Evolutionary conservation across 2,113 vertebrate species (phyloP), one percentile per base, ranked within the genome.

Genomic region (Tiliqua scincoides): DNA sequence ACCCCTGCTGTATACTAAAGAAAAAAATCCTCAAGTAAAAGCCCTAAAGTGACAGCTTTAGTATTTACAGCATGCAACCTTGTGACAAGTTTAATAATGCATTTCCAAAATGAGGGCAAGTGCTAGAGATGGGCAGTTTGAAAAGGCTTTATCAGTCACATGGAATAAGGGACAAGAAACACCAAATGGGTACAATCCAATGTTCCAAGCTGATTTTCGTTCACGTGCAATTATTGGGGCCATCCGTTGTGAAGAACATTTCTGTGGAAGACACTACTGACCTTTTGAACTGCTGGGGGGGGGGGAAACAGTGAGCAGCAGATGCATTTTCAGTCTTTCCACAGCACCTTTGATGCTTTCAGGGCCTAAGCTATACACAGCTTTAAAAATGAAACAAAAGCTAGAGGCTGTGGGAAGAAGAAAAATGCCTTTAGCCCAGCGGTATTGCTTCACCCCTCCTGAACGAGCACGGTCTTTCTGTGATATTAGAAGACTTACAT

Each of bases 61-160:
- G 43, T 48, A 48, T 48, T 48, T 48, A 4, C 43, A 48, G 8
- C 43, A 48, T 48, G 43, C 43, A 48, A 48, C 10, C 70, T 0
- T 25, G 3, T 0, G 12, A 57, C 0, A 21, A 77, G 2, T 88
- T 32, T 17, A 83, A 40, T 52, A 10, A 48, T 48, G 43, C 0
- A 87, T 83, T 52, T 77, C 76, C 3, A 68, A 80, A 89, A 90
- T 57, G 54, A 54, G 81, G 4, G 57, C 3, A 79, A 30, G 20
- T 68, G 78, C 3, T 23, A 43, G 1, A 79, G 18, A 85, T 2
- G 0, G 71, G 54, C 43, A 72, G 65, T 37, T 75, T 0, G 7
- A 83, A 27, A 85, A 20, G n/a, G 35, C 20, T 32, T 37, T 37
- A 37, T 30, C 43, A 48, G 43, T 48, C 43, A 48, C 18, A 65